These are phyloP conservation scores for Oryzaephilus surinamensis DNA, from an alignment of 1,140 invertebrate genomes.

Conservation along the genomic window DNA sequence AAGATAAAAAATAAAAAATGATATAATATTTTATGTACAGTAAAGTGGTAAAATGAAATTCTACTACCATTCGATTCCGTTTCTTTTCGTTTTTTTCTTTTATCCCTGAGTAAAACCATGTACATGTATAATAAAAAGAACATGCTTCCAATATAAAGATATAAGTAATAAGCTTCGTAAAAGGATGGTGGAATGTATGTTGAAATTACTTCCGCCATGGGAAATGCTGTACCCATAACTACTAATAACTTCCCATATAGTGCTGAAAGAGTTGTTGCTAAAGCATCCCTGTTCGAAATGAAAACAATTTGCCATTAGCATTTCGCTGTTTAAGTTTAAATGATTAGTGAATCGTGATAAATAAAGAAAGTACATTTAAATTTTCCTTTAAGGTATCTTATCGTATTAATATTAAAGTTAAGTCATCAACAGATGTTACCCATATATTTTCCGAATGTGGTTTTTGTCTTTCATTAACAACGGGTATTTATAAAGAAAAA, in stretches of 20 bases:
- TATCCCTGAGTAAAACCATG: slow-evolving; percentile 57
- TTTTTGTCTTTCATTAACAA: no score
- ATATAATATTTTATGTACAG: slow-evolving; percentile 5
- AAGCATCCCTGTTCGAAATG: slow-evolving; percentile 51
- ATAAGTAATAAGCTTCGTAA: slow-evolving; percentile 84
- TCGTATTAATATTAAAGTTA: no score
- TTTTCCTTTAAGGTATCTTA: no score
- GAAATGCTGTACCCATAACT: slow-evolving; percentile 89
- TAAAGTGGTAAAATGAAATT: slow-evolving; percentile 2
- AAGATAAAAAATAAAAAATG: slow-evolving; percentile 1
- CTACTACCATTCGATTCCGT: slow-evolving; percentile 14
- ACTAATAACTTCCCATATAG: slow-evolving; percentile 89
- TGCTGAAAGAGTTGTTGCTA: slow-evolving; percentile 79
- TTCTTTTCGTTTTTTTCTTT: slow-evolving; percentile 26
- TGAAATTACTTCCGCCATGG: slow-evolving; percentile 84
- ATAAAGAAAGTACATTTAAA: no score
- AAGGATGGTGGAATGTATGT: slow-evolving; percentile 85
- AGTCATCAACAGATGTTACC: no score
- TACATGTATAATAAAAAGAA: slow-evolving; percentile 80
- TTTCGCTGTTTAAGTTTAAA: no score
- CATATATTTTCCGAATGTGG: no score
- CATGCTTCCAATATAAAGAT: slow-evolving; percentile 84
- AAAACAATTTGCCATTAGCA: no score
- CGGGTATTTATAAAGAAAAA: no score
- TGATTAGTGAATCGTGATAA: no score